Conservation (phyloP, 2,888 invertebrate genomes). For the Drosophila meridionalis region DNA sequence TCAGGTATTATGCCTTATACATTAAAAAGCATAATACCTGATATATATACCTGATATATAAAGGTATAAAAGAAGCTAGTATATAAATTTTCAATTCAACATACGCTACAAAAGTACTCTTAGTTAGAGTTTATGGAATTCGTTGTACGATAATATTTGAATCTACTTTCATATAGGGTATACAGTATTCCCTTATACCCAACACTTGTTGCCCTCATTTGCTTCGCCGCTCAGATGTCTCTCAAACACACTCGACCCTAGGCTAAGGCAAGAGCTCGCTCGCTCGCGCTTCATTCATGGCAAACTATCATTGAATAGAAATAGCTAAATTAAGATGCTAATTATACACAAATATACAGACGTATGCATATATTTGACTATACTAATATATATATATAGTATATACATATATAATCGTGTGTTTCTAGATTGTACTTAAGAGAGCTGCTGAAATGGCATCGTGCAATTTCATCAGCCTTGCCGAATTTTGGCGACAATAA, state of each 20-base stretch:
- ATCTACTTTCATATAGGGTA: neutral
- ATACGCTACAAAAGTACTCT: neutral
- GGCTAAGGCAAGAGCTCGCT: constrained; percentile 7
- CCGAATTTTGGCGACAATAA: constrained; percentile 25
- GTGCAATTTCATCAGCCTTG: constrained; percentile 73
- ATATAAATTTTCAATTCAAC: too few relatives aligned
- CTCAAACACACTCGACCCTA: constrained; percentile 4
- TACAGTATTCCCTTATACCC: neutral
- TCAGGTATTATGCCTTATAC: too few relatives aligned
- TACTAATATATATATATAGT: neutral
- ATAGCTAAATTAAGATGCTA: constrained; percentile 50
- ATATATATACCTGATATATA: too few relatives aligned
- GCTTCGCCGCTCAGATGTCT: constrained; percentile 7
- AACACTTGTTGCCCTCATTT: constrained; percentile 15
- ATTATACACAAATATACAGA: constrained; percentile 25
- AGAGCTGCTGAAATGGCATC: constrained; percentile 53
- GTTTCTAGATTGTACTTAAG: constrained; percentile 9
- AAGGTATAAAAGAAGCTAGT: too few relatives aligned
- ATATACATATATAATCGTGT: constrained; percentile 4
- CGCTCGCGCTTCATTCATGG: constrained; percentile 56
- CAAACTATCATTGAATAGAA: constrained; percentile 57
- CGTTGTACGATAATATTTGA: neutral
- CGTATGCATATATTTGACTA: neutral
- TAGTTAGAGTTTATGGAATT: neutral
- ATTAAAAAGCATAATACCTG: too few relatives aligned